A percentile compares a stretch with the other conserved stretches of the same genome.
Evolutionary conservation across 2,797 vertebrate species (phyloP).

Genomic region (Catamblyrhynchus diadema): DNA sequence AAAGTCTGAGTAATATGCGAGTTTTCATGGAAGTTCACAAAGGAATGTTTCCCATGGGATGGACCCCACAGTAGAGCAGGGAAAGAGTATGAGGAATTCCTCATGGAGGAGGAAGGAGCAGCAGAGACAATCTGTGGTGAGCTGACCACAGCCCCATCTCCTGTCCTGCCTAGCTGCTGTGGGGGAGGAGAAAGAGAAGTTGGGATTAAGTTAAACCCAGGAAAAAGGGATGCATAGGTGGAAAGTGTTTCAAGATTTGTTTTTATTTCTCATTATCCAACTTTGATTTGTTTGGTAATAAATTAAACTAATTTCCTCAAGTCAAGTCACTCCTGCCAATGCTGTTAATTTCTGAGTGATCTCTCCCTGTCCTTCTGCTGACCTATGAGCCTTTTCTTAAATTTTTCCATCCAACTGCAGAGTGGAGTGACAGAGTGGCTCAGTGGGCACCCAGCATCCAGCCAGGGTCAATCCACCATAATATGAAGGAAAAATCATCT

Average conservation of each 20-base stretch:
- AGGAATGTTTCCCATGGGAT: background rate
- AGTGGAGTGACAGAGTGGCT: background rate
- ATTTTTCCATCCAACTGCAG: background rate
- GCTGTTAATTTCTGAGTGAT: background rate
- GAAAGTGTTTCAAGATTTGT: background rate
- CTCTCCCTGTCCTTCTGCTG: background rate
- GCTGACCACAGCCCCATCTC: background rate
- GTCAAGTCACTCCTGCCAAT: background rate
- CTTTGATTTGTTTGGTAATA: background rate
- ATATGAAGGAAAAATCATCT: background rate
- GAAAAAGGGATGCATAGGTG: background rate
- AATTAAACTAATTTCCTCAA: background rate
- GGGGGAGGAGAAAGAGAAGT: background rate
- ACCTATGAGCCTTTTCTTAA: background rate
- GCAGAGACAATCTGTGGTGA: background rate
- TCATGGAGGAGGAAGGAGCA: background rate
- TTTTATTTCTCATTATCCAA: background rate
- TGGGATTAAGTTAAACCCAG: background rate
- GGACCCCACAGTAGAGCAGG: background rate
- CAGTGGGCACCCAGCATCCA: background rate
- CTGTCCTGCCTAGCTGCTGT: accelerated
- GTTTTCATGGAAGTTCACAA: background rate
- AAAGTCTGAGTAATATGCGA: background rate
- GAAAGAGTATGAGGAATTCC: background rate
- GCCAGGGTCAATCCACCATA: background rate